Evolutionary conservation across 1,140 invertebrate genomes (phyloP).

Genomic region (Eciton burchellii): DNA sequence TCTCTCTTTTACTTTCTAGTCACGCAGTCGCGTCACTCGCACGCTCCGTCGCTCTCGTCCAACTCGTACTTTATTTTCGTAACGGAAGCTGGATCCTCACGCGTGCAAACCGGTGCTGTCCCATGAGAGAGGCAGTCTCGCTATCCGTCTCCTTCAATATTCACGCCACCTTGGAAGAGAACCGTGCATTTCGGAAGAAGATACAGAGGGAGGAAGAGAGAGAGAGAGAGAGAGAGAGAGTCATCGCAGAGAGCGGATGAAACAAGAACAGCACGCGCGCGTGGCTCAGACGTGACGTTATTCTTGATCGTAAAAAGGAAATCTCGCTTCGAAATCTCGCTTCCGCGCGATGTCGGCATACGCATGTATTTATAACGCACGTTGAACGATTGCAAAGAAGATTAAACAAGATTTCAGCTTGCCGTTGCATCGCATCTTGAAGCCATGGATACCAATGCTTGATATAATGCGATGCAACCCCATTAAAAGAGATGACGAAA

Average conservation of each 20-base stretch:
- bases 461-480: neutral
- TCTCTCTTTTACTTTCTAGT: conserved; percentile 35
- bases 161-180: conserved; percentile 33
- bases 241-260: conserved; percentile 12
- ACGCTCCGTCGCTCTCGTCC: conserved; percentile 65
- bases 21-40: conserved; percentile 50
- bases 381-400: neutral
- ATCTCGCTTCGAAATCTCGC: neutral
- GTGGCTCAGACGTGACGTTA: conserved; percentile 8
- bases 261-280: conserved; percentile 43
- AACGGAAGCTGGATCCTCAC: conserved; percentile 72
- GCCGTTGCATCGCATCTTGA: too few relatives aligned
- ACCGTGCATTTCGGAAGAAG: conserved; percentile 30
- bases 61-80: conserved; percentile 73
- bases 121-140: conserved; percentile 62
- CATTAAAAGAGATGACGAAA: conserved; percentile 51
- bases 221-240: neutral
- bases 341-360: neutral
- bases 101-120: conserved; percentile 56
- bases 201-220: too few relatives aligned
- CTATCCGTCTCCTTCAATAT: conserved; percentile 72
- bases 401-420: neutral
- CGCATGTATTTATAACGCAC: neutral
- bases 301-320: conserved; percentile 37
- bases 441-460: neutral